Conservation (phyloP, 2,797 vertebrate genomes). For the Tachyglossus aculeatus region DNA sequence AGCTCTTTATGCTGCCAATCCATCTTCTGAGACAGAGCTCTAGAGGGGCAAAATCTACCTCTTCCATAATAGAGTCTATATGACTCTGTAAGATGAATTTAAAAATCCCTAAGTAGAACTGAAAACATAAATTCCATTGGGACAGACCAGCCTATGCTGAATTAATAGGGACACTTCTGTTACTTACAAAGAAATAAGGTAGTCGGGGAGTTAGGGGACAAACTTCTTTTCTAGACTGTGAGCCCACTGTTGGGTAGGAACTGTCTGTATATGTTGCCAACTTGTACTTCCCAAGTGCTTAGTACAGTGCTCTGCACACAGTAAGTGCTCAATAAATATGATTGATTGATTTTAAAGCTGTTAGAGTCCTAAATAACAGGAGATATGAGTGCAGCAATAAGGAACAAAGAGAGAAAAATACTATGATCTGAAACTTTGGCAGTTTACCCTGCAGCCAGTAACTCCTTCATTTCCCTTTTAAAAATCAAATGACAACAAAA, state of each 20-base stretch:
- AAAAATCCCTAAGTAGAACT: constrained; percentile 8
- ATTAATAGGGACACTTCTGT: constrained; percentile 3
- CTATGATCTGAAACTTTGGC: neutral
- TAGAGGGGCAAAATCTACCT: constrained; percentile 19
- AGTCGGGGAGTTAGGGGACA: neutral
- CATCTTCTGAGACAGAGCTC: constrained; percentile 30
- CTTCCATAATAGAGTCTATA: constrained; percentile 1
- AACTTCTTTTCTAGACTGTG: neutral
- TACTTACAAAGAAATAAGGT: neutral
- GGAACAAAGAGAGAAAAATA: neutral
- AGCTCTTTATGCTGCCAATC: constrained; percentile 43
- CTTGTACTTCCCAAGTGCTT: too few relatives aligned
- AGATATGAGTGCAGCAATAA: neutral
- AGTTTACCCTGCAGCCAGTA: neutral
- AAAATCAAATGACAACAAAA: constrained; percentile 12
- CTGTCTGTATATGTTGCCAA: too few relatives aligned
- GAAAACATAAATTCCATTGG: neutral
- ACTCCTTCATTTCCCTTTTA: neutral
- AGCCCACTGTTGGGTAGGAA: too few relatives aligned
- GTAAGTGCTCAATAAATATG: too few relatives aligned
- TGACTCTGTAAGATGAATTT: constrained; percentile 3
- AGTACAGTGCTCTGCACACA: too few relatives aligned
- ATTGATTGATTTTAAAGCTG: neutral
- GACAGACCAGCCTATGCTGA: neutral
- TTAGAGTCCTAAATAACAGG: neutral